Percentiles rank a stretch among this genome's conserved stretches.
Evolutionary conservation across 2,113 vertebrate species (phyloP).

Genomic region (Andinoacara biseriatus): DNA sequence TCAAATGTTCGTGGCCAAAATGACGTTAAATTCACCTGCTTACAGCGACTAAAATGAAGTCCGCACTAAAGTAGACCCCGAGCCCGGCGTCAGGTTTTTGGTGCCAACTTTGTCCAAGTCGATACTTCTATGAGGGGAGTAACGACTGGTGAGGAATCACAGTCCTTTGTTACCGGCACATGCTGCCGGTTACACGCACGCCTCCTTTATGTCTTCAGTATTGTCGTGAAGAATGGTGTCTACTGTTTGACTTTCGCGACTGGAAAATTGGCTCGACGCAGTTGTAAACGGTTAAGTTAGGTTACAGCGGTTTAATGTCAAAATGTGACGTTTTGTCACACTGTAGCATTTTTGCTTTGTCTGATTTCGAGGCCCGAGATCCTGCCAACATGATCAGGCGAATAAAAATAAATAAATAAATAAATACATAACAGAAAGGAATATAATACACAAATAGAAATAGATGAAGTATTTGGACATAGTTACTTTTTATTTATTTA

Average conservation of each 20-base stretch:
- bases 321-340: background rate
- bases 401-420: background rate
- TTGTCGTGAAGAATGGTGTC: background rate
- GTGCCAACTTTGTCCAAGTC: background rate
- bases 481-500: background rate
- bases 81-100: background rate
- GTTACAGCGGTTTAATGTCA: background rate
- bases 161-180: slow-evolving; percentile 69
- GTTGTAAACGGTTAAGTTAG: background rate
- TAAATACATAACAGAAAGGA: background rate
- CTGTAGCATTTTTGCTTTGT: slow-evolving; percentile 29
- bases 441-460: background rate
- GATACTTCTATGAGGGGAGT: slow-evolving; percentile 15
- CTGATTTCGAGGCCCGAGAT: background rate
- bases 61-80: background rate
- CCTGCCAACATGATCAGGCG: background rate
- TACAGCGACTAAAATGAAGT: background rate
- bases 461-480: background rate
- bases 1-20: slow-evolving; percentile 21
- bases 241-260: background rate
- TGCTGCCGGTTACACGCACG: slow-evolving; percentile 37
- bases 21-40: slow-evolving; percentile 17
- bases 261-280: background rate
- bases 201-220: slow-evolving; percentile 2
- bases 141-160: slow-evolving; percentile 11